Evolutionary conservation across 2,888 invertebrate species (phyloP).

Genomic region (Drepanosiphum platanoidis): DNA sequence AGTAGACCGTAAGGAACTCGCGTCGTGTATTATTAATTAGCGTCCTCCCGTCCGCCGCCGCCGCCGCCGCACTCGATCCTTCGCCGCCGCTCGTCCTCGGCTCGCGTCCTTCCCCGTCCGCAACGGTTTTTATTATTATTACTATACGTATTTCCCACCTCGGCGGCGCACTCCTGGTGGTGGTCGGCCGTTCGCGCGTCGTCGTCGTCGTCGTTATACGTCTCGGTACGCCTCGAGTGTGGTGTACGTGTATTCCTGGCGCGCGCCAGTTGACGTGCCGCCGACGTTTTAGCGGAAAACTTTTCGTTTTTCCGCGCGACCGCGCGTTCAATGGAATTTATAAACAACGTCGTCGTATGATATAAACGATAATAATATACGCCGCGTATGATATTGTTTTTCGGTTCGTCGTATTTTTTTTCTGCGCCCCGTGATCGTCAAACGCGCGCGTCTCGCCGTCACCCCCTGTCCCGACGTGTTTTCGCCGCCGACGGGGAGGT

Average conservation of each 20-base stretch:
- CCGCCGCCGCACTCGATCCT: not conserved
- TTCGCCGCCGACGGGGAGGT: not conserved
- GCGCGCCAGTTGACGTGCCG: constrained; percentile 9
- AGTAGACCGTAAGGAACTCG: constrained; percentile 34
- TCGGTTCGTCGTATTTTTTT: not conserved
- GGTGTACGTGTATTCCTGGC: not conserved
- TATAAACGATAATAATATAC: not conserved
- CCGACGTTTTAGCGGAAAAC: constrained; percentile 44
- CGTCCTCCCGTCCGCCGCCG: not conserved
- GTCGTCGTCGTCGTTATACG: no score
- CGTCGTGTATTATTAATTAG: constrained; percentile 53
- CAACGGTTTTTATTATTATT: not conserved
- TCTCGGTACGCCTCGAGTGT: no score
- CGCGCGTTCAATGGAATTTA: constrained; percentile 33
- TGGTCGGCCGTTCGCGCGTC: no score
- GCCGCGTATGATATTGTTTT: not conserved
- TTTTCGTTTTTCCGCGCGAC: not conserved
- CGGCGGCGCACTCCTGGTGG: not conserved
- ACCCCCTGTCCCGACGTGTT: not conserved
- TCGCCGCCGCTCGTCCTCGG: not conserved
- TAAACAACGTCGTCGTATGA: not conserved
- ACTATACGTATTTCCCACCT: not conserved
- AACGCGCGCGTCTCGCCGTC: not conserved
- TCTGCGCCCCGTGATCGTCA: not conserved
- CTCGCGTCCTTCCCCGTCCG: not conserved